These are phyloP conservation scores for Teleopsis dalmanni DNA, from an alignment of 1,140 invertebrate genomes.

Conservation along the genomic window DNA sequence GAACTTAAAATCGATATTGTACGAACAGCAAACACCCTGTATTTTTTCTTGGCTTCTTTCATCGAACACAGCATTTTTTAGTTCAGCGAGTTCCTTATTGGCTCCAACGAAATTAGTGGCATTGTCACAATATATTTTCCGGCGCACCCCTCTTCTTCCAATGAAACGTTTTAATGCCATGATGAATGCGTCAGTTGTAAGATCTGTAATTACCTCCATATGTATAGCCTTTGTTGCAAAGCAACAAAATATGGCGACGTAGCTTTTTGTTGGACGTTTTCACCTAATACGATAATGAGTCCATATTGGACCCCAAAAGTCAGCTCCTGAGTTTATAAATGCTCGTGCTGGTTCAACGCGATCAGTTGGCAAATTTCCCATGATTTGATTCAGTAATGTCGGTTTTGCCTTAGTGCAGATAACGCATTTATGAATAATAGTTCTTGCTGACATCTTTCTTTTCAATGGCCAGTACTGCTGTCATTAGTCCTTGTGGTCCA, in stretches of 20 bases:
- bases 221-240: conserved; percentile 25
- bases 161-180: conserved; percentile 20
- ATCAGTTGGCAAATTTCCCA: conserved; percentile 28
- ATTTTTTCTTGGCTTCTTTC: background rate
- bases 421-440: conserved; percentile 26
- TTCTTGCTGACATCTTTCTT: too few species aligned
- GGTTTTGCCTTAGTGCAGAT: conserved; percentile 28
- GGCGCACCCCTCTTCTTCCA: conserved; percentile 10
- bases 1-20: conserved; percentile 24
- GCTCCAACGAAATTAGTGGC: conserved; percentile 36
- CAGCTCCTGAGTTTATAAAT: conserved; percentile 25
- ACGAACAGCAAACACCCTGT: background rate
- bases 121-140: conserved; percentile 26
- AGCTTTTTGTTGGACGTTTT: conserved; percentile 6
- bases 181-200: conserved; percentile 16
- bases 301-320: conserved; percentile 35
- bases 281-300: background rate
- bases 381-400: conserved; percentile 19
- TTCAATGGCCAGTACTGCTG: too few species aligned
- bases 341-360: conserved; percentile 16
- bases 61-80: background rate
- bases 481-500: too few species aligned
- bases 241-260: conserved; percentile 18
- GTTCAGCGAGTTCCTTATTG: conserved; percentile 11
- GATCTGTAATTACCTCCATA: conserved; percentile 21